These are phyloP conservation scores for Tyto alba DNA, from an alignment of 2,113 vertebrate genomes.

Conservation along the genomic window DNA sequence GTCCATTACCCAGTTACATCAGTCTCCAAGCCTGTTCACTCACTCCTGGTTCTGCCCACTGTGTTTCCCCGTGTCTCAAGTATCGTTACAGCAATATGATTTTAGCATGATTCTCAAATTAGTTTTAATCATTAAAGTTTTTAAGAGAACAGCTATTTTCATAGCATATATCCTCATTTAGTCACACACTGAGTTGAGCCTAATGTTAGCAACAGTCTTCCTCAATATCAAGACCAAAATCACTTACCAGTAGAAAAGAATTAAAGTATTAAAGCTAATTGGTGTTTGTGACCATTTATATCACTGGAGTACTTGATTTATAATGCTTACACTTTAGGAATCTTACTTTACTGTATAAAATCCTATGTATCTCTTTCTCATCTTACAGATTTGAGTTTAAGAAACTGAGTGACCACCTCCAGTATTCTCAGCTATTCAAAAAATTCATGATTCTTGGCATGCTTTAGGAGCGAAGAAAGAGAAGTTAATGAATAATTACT, in stretches of 20 bases:
- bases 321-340: not conserved
- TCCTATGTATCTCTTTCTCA: not conserved
- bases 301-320: not conserved
- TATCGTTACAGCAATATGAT: fast-evolving
- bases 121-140: not conserved
- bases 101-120: not conserved
- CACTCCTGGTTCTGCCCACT: not conserved
- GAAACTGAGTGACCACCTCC: not conserved
- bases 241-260: not conserved
- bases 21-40: not conserved
- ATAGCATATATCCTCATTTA: not conserved
- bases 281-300: not conserved
- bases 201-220: not conserved
- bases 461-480: not conserved
- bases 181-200: not conserved
- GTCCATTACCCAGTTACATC: not conserved
- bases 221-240: not conserved
- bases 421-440: not conserved
- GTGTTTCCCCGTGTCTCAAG: not conserved
- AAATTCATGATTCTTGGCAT: not conserved
- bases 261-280: not conserved
- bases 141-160: not conserved
- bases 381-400: not conserved
- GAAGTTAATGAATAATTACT: not conserved
- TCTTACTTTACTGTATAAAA: not conserved